Evolutionary conservation across 53 echinoderm and acorn worm genomes (phyloP), one percentile per base, ranked within the genome.

Genomic region (Hippasteria phrygiana): DNA sequence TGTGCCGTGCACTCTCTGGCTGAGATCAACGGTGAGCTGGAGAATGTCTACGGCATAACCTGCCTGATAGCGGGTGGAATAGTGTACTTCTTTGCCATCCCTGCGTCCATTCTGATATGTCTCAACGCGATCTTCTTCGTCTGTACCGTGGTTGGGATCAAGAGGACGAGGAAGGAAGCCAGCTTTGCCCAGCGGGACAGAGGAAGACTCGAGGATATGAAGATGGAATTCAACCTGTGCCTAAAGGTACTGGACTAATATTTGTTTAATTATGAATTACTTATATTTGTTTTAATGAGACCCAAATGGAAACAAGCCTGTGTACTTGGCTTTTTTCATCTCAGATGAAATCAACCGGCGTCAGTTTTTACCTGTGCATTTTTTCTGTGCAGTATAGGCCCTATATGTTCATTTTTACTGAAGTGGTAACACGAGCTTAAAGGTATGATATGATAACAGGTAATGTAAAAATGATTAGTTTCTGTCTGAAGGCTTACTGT

Each of bases 41-140:
- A 64, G 43, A 45, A 20, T 17, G 81, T 81, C 43, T 81, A 64
- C 42, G 43, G 31, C 32, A n/a, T 4, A 18, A 11, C 5, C 14
- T 81, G 81, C 81, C 17, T 81, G 65, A 63, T 81, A 20, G 14
- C 17, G 63, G 37, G n/a, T 6, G 77, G 34, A 12, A 34, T 67
- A 34, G 0, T 62, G 14, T 55, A 55, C 65, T 43, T 81, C 17
- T 41, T 81, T 24, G 81, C 81, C 63, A 11, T 81, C 17, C 81
- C 81, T 26, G 42, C 43, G 2, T 63, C 43, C 27, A 40, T 59
- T 20, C 81, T 81, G 41, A 43, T 81, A 43, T 31, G 43, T 43
- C 81, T 81, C 0, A 81, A 81, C 8, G 63, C 31, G 32, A 27
- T 81, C 28, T 81, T 43, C 81, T 81, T 81, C 6, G 63, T 45